A percentile compares a stretch with the other conserved stretches of the same genome.
These are phyloP conservation scores for Odontothrips loti DNA, from an alignment of 2,888 invertebrate species.

Conservation along the genomic window DNA sequence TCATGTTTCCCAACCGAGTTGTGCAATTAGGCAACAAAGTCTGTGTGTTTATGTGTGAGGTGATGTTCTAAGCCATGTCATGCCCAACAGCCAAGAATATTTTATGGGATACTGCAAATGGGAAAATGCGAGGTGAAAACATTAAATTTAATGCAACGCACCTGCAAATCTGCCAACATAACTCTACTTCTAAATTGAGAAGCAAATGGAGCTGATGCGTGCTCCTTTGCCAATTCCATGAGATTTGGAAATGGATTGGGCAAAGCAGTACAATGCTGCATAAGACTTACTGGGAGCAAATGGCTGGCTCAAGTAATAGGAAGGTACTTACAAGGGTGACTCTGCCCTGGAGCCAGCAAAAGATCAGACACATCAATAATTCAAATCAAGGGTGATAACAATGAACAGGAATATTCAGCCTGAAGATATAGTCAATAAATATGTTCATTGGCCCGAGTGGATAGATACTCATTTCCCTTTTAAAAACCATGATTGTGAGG, in stretches of 20 bases:
- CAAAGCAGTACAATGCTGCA: not conserved
- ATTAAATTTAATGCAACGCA: too few relatives aligned
- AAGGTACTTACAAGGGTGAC: not conserved
- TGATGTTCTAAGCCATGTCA: too few relatives aligned
- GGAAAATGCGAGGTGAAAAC: not conserved
- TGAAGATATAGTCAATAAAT: not conserved
- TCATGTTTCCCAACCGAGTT: too few relatives aligned
- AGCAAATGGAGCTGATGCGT: not conserved
- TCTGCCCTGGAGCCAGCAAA: conserved; percentile 4
- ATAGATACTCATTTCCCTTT: not conserved
- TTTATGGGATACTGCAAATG: not conserved
- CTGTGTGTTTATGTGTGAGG: too few relatives aligned
- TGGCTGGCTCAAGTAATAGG: not conserved
- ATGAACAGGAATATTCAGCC: not conserved
- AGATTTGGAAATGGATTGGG: not conserved
- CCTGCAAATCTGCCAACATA: not conserved
- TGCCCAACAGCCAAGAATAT: too few relatives aligned
- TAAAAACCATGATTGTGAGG: not conserved
- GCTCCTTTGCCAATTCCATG: too few relatives aligned
- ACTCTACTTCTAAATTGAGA: not conserved
- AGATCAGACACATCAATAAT: not conserved
- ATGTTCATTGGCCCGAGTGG: too few relatives aligned
- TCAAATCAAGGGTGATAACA: not conserved
- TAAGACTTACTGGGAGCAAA: not conserved
- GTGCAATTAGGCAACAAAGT: too few relatives aligned